Evolutionary conservation across 1,140 invertebrate genomes (phyloP), one percentile per base, ranked within the genome.

Genomic region (Sesamia nonagrioides): DNA sequence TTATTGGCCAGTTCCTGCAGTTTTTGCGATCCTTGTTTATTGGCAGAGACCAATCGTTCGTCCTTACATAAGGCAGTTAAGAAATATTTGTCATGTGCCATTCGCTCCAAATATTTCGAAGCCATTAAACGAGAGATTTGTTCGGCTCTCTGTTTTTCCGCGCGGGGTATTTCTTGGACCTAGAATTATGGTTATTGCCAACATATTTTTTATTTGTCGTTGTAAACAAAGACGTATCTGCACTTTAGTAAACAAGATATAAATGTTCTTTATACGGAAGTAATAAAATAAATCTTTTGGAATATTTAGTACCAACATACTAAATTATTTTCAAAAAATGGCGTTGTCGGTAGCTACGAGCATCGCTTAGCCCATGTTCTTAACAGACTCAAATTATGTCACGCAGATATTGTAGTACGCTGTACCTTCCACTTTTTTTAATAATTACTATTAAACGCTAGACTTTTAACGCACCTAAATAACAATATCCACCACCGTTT

Each of bases 61-160:
- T 94, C 93, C 77, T 92, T 93, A 82, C 89, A 90, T 54, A 94
- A 77, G n/a, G 82, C 84, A 11, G 81, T 90, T 58, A 94, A 89
- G 71, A 94, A 94, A 85, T 92, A 87, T 85, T 94, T 94, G 83
- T 94, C 93, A 71, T 94, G 91, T 33, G 91, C 91, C 93, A 94
- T 94, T 86, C 91, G 88, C 72, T 90, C 89, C 78, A 94, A 88
- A 89, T 94, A 94, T 85, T 93, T 94, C 18, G 90, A 93, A 40
- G 91, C 88, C 92, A 94, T 93, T 84, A 93, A 78, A 27, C 91
- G 90, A 66, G 91, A 91, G 81, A 90, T 92, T 83, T 89, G 91
- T 72, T 90, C 86, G n/a, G 82, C 74, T 73, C 84, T 90, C 48
- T 93, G 91, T 81, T 90, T 90, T 82, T 93, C 91, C 48, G 88